These are phyloP conservation scores for Cephalopachus bancanus DNA, from an alignment of 2,797 vertebrate genomes.

Conservation along the genomic window DNA sequence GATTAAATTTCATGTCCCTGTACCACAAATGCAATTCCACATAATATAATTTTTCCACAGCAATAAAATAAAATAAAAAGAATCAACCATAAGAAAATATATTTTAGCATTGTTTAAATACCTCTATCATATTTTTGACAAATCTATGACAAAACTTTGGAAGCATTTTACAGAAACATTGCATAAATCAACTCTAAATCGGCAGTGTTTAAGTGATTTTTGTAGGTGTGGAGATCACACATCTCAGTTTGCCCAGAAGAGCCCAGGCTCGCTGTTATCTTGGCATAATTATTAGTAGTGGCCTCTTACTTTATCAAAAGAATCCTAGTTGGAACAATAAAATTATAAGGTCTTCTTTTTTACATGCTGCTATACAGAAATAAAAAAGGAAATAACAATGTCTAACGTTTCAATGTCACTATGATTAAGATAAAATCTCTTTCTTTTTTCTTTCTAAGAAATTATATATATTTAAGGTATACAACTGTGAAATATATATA, in stretches of 20 bases:
- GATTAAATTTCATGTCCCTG: conserved; percentile 75
- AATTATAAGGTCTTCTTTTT: not conserved
- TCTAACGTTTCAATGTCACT: not conserved
- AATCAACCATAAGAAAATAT: conserved; percentile 51
- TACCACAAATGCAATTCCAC: conserved; percentile 68
- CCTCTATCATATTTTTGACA: conserved; percentile 69
- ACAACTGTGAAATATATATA: not conserved
- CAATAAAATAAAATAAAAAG: conserved; percentile 65
- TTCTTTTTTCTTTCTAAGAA: not conserved
- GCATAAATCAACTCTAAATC: conserved; percentile 66
- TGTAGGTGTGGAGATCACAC: conserved; percentile 29
- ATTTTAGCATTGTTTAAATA: conserved; percentile 61
- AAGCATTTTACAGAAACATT: conserved; percentile 58
- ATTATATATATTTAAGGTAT: not conserved
- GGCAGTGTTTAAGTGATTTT: not conserved
- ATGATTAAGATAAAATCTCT: not conserved
- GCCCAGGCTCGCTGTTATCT: not conserved
- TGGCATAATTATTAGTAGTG: not conserved
- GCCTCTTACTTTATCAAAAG: not conserved
- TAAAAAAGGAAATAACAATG: not conserved
- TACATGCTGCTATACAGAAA: not conserved
- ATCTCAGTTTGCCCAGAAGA: not conserved
- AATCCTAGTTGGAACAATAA: not conserved
- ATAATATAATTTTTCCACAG: conserved; percentile 67
- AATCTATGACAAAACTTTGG: conserved; percentile 73